Conservation (phyloP, 2,113 vertebrate genomes). For the Pomatorhinus ruficollis region DNA sequence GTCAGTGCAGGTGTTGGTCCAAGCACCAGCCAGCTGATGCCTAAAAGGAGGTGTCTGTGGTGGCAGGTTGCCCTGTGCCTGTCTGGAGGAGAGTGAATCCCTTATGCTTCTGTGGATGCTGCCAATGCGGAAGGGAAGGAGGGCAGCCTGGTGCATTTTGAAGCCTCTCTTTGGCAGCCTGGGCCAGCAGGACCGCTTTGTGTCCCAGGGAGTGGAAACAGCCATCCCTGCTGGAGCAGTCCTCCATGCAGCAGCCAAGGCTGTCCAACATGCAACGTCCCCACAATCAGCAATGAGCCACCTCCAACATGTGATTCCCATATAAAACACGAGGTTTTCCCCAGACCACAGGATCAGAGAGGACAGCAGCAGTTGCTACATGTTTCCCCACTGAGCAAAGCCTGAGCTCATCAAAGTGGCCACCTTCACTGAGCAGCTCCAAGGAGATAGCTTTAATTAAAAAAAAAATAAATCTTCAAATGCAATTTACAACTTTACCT, state of each 20-base stretch:
- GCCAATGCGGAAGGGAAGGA: not conserved
- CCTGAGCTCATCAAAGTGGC: not conserved
- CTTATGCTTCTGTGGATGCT: not conserved
- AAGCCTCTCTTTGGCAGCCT: not conserved
- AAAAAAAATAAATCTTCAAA: not conserved
- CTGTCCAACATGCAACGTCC: rapidly evolving
- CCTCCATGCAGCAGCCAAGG: not conserved
- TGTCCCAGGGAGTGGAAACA: not conserved
- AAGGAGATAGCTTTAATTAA: conserved; percentile 39
- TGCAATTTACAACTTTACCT: conserved; percentile 60
- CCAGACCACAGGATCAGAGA: not conserved
- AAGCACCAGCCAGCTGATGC: not conserved
- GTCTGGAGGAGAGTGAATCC: not conserved
- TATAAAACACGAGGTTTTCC: not conserved
- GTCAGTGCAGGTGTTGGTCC: not conserved
- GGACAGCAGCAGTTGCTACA: not conserved
- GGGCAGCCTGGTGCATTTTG: not conserved
- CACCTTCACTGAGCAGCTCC: not conserved
- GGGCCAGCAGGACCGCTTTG: rapidly evolving
- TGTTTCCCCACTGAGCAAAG: not conserved
- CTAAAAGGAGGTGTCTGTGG: not conserved
- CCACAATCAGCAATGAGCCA: rapidly evolving
- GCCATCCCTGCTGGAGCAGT: not conserved
- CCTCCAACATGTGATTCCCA: not conserved
- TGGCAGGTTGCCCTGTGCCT: not conserved